Conservation (phyloP, 2,113 vertebrate species). For the Polypterus senegalus region DNA sequence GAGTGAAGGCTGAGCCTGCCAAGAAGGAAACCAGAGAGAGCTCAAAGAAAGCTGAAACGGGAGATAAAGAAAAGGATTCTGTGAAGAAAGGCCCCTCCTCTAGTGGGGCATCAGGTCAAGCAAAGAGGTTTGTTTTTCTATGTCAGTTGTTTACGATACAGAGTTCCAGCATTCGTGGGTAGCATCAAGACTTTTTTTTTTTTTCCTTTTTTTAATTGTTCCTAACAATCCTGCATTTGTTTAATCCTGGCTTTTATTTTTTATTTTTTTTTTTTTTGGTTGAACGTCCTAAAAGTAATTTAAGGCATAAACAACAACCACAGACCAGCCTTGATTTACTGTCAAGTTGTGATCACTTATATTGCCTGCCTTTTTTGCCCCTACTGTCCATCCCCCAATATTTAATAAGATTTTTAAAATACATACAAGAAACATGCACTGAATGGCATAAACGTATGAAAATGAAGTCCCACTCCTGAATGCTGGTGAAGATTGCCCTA, state of each 20-base stretch:
- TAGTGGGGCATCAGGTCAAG: constrained; percentile 97
- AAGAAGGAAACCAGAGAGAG: constrained; percentile 93
- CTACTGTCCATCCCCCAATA: constrained; percentile 33
- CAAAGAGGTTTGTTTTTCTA: constrained; percentile 99
- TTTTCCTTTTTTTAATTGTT: constrained; percentile 64
- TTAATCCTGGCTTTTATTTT: constrained; percentile 31
- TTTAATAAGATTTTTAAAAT: constrained; percentile 50
- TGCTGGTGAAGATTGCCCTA: constrained; percentile 88
- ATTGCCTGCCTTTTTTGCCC: constrained; percentile 56
- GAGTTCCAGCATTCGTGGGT: constrained; percentile 96
- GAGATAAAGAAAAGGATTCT: constrained; percentile 99
- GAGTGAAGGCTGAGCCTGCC: constrained; percentile 69
- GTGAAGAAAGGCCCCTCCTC: constrained; percentile 98
- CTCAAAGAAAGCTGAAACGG: constrained; percentile 92
- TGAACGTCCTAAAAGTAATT: constrained; percentile 75
- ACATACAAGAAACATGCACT: constrained; percentile 77
- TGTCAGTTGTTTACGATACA: constrained; percentile 99
- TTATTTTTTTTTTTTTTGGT: constrained; percentile 56
- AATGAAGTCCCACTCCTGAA: constrained; percentile 85
- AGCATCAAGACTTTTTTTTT: constrained; percentile 77
- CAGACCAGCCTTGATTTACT: constrained; percentile 39
- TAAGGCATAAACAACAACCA: constrained; percentile 36
- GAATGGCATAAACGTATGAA: constrained; percentile 78
- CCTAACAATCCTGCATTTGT: constrained; percentile 73
- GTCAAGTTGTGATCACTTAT: constrained; percentile 72